These are phyloP conservation scores for Antedon mediterranea DNA, from an alignment of 53 echinoderm and acorn worm genomes.

Conservation along the genomic window DNA sequence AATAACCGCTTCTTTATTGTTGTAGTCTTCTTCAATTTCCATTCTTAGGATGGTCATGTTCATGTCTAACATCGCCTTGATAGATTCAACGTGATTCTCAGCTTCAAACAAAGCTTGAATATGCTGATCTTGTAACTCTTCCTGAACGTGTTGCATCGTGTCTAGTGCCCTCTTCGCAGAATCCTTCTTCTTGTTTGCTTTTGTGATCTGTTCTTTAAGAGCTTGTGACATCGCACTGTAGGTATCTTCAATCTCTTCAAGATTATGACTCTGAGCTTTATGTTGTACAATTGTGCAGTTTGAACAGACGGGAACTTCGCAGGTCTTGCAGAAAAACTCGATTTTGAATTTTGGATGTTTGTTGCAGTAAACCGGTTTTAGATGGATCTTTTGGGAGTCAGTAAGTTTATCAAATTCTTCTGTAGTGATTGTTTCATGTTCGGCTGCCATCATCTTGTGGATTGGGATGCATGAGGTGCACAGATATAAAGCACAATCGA, in stretches of 20 bases:
- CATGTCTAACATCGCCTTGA: not conserved
- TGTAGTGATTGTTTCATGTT: conserved; percentile 5
- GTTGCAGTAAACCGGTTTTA: not conserved
- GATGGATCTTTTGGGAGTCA: not conserved
- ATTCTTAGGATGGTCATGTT: not conserved
- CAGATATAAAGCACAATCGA: conserved; percentile 8
- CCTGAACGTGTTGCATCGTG: not conserved
- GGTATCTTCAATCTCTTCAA: not conserved
- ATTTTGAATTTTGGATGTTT: conserved; percentile 10
- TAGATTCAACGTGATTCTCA: not conserved
- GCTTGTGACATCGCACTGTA: not conserved
- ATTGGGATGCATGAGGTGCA: conserved; percentile 7
- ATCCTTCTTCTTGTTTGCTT: not conserved
- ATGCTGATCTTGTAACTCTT: not conserved
- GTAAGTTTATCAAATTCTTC: conserved; percentile 4
- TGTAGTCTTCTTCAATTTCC: not conserved
- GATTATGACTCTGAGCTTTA: conserved; percentile 2
- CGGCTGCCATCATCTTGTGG: conserved; percentile 7
- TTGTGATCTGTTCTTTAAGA: not conserved
- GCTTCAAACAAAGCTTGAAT: not conserved
- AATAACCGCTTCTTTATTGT: not conserved
- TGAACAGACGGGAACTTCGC: conserved; percentile 3
- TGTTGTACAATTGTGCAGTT: conserved; percentile 11
- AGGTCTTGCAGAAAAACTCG: conserved; percentile 9
- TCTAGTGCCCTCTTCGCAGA: not conserved